Base-by-base conservation (phyloP, 2,113 vertebrate genomes). In the Colossoma macropomum region DNA sequence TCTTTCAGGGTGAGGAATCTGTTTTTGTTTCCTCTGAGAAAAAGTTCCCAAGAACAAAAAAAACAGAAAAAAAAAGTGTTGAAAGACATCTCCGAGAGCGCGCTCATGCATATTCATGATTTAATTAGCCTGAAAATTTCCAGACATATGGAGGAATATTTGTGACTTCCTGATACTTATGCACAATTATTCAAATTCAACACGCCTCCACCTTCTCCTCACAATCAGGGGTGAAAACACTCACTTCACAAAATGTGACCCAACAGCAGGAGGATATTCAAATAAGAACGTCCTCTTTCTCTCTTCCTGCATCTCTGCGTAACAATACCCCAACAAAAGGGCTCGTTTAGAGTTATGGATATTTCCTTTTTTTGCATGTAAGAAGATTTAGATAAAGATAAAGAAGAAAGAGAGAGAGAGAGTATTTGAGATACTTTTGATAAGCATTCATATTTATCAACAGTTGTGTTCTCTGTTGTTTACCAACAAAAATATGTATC, bases 81-180 rank as follows among this genome's bases (percentile, higher is more conserved):
- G 80, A 79, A 86, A 73, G 74, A 66, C 76, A 56, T 73, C 63
- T 86, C n/a, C 45, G 50, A 19, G 54, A n/a, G 54, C 76, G 66
- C 12, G 10, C 52, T 48, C 50, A 70, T 75, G 63, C 66, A 83
- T 80, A 83, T 86, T 83, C 72, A 83, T 83, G 32, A 72, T 38
- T 76, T 75, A 59, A 75, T 80, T 62, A 83, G 71, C 28, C 32
- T 13, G 38, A 65, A 74, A 19, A 60, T n/a, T 79, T 48, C 23
- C 73, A 59, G 30, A 76, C 80, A 86, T 83, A 83, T 83, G 72
- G 85, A 68, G 30, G n/a, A 71, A 69, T 65, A 50, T 83, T 71
- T 83, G 85, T 72, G 77, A 79, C 77, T 52, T 86, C 75, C 80
- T 70, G 81, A 73, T 86, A 59, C 63, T 80, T 54, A 59, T 86